Evolutionary conservation across 2,888 invertebrate species (phyloP).

Genomic region (Acrocyrtus sp.): DNA sequence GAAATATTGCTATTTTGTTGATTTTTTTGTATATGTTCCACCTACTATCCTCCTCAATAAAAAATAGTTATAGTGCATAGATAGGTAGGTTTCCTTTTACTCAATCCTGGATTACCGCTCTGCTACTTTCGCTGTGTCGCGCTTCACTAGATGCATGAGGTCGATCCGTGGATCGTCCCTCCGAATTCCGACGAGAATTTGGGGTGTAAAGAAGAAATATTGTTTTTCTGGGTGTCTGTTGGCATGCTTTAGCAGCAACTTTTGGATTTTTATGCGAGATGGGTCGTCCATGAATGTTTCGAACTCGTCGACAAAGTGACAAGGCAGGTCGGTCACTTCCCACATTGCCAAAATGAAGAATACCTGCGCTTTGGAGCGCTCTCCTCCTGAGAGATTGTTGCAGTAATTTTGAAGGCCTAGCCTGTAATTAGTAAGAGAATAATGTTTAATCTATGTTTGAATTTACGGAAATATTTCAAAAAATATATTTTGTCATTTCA

Average conservation of each 20-base stretch:
- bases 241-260: slow-evolving; percentile 15
- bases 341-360: slow-evolving; percentile 49
- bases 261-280: slow-evolving; percentile 5
- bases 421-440: neutral
- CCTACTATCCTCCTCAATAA: no score
- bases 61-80: no score
- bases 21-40: no score
- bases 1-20: no score
- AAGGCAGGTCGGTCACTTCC: slow-evolving; percentile 30
- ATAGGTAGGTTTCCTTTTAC: no score
- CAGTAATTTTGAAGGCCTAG: slow-evolving; percentile 22
- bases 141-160: neutral
- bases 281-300: slow-evolving; percentile 25
- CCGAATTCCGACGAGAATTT: neutral
- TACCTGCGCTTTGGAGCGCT: slow-evolving; percentile 23
- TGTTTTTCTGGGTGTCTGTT: slow-evolving; percentile 10
- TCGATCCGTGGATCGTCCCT: slow-evolving; percentile 5
- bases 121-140: no score
- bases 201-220: slow-evolving; percentile 28
- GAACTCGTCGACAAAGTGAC: slow-evolving; percentile 36
- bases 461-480: neutral
- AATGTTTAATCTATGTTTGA: no score
- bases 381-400: slow-evolving; percentile 29
- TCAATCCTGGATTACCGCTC: no score
- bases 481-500: neutral